Percentiles rank a stretch among this genome's conserved stretches.
These are phyloP conservation scores for Artemia franciscana DNA, from an alignment of 1,140 invertebrate genomes.

Conservation along the genomic window DNA sequence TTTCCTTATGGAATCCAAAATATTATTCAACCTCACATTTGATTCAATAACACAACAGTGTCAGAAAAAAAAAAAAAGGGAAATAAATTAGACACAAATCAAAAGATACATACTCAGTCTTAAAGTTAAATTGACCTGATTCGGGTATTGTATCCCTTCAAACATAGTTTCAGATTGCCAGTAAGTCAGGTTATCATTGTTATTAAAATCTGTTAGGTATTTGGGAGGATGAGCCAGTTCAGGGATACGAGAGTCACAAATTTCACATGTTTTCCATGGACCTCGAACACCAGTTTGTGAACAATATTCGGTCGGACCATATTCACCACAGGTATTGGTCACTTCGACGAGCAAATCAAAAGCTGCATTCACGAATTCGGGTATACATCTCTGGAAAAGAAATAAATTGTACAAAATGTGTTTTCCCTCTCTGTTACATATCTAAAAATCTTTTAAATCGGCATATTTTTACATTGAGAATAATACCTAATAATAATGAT, in stretches of 20 bases:
- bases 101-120: constrained; percentile 46
- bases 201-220: constrained; percentile 77
- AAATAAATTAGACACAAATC: no score
- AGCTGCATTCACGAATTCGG: constrained; percentile 87
- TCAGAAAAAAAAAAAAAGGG: no score
- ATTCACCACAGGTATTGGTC: constrained; percentile 81
- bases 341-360: constrained; percentile 64
- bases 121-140: constrained; percentile 74
- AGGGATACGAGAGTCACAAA: constrained; percentile 27
- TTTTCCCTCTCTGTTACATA: no score
- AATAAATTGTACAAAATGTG: constrained; percentile 3
- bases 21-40: no score
- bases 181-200: constrained; percentile 74
- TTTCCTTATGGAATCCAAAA: no score
- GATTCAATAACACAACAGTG: no score
- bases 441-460: no score
- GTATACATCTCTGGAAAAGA: constrained; percentile 56
- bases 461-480: no score
- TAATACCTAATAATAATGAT: neutral
- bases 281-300: constrained; percentile 48
- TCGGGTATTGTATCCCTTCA: constrained; percentile 68
- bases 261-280: constrained; percentile 31
- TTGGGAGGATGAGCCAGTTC: constrained; percentile 37
- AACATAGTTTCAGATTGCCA: constrained; percentile 97
- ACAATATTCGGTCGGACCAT: constrained; percentile 53